These are phyloP conservation scores for Vulpes lagopus DNA, from an alignment of 2,113 vertebrate genomes.

Conservation along the genomic window DNA sequence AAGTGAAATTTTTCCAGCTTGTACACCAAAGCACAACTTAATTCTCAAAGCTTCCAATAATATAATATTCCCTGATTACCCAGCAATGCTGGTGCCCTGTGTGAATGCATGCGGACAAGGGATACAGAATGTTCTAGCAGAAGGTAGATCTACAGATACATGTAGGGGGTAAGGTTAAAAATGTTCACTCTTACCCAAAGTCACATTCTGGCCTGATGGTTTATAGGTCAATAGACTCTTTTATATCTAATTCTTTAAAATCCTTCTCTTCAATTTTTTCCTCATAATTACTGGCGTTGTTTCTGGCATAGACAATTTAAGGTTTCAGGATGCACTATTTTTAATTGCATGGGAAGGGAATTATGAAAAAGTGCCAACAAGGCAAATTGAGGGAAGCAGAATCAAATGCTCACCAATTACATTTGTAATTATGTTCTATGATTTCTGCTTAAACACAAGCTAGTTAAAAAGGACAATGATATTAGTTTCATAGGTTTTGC, in stretches of 20 bases:
- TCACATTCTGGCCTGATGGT: slow-evolving; percentile 57
- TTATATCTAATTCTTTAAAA: slow-evolving; percentile 66
- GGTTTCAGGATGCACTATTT: slow-evolving; percentile 54
- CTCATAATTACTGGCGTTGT: background rate
- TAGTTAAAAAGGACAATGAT: slow-evolving; percentile 76
- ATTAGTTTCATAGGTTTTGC: slow-evolving; percentile 84
- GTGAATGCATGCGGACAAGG: slow-evolving; percentile 52
- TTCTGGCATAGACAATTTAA: slow-evolving; percentile 27
- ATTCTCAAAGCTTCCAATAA: slow-evolving; percentile 77
- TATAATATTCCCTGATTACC: slow-evolving; percentile 65
- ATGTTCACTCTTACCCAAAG: slow-evolving; percentile 72
- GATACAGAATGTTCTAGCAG: slow-evolving; percentile 74
- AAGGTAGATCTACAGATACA: slow-evolving; percentile 84
- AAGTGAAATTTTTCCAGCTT: slow-evolving; percentile 69
- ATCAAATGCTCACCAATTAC: slow-evolving; percentile 68
- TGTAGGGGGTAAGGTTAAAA: slow-evolving; percentile 75
- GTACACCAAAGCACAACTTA: slow-evolving; percentile 71
- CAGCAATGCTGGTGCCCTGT: background rate
- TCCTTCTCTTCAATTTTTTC: background rate
- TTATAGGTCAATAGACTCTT: slow-evolving; percentile 38
- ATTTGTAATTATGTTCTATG: slow-evolving; percentile 85
- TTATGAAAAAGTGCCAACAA: slow-evolving; percentile 60
- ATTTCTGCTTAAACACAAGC: slow-evolving; percentile 81
- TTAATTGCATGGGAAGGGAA: slow-evolving; percentile 43
- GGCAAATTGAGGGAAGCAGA: slow-evolving; percentile 72